Conservation (phyloP, 1,140 invertebrate species). For the Choristoneura fumiferana region DNA sequence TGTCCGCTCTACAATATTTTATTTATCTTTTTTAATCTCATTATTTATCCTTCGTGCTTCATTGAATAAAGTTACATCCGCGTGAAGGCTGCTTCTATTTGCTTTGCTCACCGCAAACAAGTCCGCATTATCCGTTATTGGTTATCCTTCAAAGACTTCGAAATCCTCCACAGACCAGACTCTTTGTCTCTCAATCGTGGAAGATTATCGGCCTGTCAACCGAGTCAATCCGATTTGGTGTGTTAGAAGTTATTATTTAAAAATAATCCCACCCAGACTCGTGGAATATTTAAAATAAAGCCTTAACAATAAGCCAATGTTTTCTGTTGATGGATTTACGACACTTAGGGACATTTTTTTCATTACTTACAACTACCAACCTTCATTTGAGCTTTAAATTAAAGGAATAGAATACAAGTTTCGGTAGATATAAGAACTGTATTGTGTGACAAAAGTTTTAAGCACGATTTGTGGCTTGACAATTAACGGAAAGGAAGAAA, state of each 20-base stretch:
- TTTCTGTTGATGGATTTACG: constrained; percentile 16
- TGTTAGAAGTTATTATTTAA: constrained; percentile 18
- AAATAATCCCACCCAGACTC: constrained; percentile 15
- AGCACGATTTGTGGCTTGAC: constrained; percentile 1
- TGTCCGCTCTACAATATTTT: neutral
- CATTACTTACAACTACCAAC: neutral
- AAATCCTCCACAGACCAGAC: constrained; percentile 6
- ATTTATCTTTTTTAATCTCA: constrained; percentile 6
- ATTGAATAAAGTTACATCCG: constrained; percentile 8
- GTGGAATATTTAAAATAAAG: constrained; percentile 7
- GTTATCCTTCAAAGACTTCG: constrained; percentile 1
- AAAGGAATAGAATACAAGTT: neutral
- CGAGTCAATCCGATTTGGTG: constrained; percentile 16
- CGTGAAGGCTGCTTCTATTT: constrained; percentile 6
- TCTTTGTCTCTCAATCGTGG: constrained; percentile 13
- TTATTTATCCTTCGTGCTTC: neutral
- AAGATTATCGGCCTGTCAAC: constrained; percentile 12
- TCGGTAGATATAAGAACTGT: no score
- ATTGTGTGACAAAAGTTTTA: constrained; percentile 4
- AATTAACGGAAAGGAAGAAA: constrained; percentile 3
- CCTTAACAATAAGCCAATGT: constrained; percentile 17
- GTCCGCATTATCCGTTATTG: constrained; percentile 1
- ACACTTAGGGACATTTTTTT: constrained; percentile 1
- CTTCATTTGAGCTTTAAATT: neutral
- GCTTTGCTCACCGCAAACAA: constrained; percentile 1